Percentiles rank a stretch among this genome's conserved stretches.
Conservation (phyloP, 1,140 invertebrate species). For the Bombus haemorrhoidalis region DNA sequence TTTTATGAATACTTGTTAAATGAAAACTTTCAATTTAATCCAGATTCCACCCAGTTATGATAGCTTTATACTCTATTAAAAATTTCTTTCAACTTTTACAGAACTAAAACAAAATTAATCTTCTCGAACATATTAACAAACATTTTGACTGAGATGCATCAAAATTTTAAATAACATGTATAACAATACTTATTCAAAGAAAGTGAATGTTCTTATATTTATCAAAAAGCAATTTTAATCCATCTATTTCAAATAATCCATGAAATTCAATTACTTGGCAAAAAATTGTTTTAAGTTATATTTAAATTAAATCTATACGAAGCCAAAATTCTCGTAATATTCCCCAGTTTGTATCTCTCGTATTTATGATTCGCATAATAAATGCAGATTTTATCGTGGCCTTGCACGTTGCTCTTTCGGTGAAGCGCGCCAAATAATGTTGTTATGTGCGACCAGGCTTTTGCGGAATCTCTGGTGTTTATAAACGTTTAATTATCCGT, state of each 20-base stretch:
- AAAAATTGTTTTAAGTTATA: too few species aligned
- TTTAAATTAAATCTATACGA: not conserved
- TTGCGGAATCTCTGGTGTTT: conserved; percentile 20
- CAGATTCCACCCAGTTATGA: not conserved
- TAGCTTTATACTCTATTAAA: not conserved
- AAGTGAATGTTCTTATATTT: not conserved
- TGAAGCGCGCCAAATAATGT: not conserved
- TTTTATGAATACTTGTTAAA: not conserved
- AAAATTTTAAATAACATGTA: not conserved
- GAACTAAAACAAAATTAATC: not conserved
- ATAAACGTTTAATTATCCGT: conserved; percentile 37
- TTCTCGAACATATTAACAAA: not conserved
- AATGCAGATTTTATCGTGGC: not conserved
- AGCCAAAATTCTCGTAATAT: not conserved
- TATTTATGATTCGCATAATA: not conserved
- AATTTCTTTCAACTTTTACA: not conserved
- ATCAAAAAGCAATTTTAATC: too few species aligned
- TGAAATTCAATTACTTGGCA: too few species aligned
- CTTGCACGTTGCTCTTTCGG: not conserved
- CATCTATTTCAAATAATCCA: too few species aligned
- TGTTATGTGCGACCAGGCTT: not conserved
- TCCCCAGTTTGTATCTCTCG: not conserved
- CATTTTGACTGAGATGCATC: not conserved
- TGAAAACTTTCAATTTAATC: not conserved
- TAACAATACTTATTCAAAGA: not conserved